Percentiles rank a stretch among this genome's conserved stretches.
phyloP scores from a whole-genome alignment of 2,888 invertebrate genomes.

The Caenorhabditis parvicauda region DNA sequence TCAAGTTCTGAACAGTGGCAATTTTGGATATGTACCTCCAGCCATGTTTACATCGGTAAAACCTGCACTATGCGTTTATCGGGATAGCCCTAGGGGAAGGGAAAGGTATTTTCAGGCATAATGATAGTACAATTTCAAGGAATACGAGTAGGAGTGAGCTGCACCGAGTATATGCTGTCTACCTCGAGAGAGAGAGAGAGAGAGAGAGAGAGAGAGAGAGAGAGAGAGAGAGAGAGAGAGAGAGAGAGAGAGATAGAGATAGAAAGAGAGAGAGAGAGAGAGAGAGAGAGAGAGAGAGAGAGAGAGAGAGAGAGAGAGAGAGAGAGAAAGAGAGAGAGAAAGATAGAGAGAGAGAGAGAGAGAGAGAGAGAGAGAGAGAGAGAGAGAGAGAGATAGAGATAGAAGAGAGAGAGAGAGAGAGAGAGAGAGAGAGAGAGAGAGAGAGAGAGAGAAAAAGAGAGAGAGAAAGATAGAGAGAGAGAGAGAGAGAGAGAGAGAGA shows the following conservation, averaged over 20 bases:
- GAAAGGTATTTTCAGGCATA: too few relatives aligned
- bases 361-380: conserved; percentile 14
- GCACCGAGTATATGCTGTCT: too few relatives aligned
- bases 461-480: conserved; percentile 2
- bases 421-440: conserved; percentile 14
- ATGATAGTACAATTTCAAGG: too few relatives aligned
- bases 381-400: background rate
- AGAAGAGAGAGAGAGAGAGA: background rate
- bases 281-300: conserved; percentile 17
- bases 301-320: conserved; percentile 8
- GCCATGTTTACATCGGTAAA: too few relatives aligned
- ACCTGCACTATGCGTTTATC: too few relatives aligned
- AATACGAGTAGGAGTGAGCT: too few relatives aligned
- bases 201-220: conserved; percentile 3
- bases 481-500: background rate
- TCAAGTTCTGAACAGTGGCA: too few relatives aligned
- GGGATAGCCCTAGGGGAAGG: too few relatives aligned
- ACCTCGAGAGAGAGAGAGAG: too few relatives aligned
- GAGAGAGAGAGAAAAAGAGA: conserved; percentile 6
- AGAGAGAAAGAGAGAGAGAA: conserved; percentile 9
- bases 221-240: conserved; percentile 12
- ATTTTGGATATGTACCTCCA: too few relatives aligned
- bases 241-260: conserved; percentile 20
- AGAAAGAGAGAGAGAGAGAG: conserved; percentile 20
- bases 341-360: conserved; percentile 5